A percentile compares a stretch with the other conserved stretches of the same genome.
phyloP scores from a whole-genome alignment of 2,797 vertebrate species.

The Bothrops alternatus region DNA sequence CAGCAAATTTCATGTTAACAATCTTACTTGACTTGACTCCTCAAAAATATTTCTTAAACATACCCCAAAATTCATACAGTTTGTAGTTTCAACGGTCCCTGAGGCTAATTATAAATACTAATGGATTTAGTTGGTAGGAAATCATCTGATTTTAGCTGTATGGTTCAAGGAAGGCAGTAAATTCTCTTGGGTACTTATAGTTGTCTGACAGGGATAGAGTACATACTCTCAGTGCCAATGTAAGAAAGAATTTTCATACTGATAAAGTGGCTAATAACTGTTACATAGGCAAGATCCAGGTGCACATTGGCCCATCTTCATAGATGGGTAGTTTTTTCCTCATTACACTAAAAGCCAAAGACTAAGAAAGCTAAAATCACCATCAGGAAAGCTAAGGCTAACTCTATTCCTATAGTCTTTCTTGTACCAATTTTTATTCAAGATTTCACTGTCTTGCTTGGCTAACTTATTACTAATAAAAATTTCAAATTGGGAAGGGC shows the following conservation, averaged over 20 bases:
- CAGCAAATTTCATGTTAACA: background rate
- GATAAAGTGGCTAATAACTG: background rate
- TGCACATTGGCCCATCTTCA: background rate
- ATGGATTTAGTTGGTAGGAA: background rate
- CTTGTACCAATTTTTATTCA: background rate
- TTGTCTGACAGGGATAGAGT: background rate
- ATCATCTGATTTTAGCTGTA: background rate
- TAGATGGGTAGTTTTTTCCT: background rate
- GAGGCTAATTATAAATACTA: background rate
- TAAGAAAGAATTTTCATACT: background rate
- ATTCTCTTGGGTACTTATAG: background rate
- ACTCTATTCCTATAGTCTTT: background rate
- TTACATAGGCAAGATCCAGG: background rate
- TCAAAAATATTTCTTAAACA: background rate
- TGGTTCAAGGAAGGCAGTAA: background rate
- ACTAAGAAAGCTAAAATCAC: background rate
- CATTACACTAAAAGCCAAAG: background rate
- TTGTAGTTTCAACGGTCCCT: background rate
- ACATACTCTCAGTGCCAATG: background rate
- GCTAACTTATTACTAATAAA: background rate
- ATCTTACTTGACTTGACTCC: background rate
- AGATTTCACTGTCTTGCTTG: background rate
- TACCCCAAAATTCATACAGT: background rate
- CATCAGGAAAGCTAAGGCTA: background rate
- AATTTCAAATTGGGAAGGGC: background rate